phyloP scores from a whole-genome alignment of 2,888 invertebrate species.

The Nemotelus pantherinus region DNA sequence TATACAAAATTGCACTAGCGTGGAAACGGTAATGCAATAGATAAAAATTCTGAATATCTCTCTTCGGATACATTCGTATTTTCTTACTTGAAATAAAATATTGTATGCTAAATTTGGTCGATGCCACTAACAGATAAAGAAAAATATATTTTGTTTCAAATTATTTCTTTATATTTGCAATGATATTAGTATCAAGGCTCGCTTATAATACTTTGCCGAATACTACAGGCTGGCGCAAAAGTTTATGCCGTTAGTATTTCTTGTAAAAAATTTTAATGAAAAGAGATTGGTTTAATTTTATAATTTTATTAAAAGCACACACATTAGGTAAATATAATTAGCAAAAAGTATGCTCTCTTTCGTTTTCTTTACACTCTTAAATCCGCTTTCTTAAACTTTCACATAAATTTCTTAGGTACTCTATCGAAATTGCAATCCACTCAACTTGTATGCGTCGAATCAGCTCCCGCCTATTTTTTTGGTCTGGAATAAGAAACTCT shows the following conservation, averaged over 20 bases:
- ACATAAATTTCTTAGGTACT: constrained; percentile 9
- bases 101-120: no score
- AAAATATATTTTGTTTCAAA: no score
- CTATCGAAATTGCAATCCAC: constrained; percentile 4
- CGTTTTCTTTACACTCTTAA: constrained; percentile 10
- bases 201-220: no score
- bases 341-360: neutral
- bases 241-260: constrained; percentile 6
- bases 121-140: no score
- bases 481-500: constrained; percentile 10
- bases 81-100: no score
- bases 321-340: constrained; percentile 15
- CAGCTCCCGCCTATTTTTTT: constrained; percentile 13
- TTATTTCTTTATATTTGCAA: no score
- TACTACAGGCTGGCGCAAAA: constrained; percentile 1
- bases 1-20: no score
- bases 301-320: constrained; percentile 11
- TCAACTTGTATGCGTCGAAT: constrained; percentile 11
- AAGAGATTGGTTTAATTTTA: constrained; percentile 3
- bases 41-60: no score
- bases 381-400: constrained; percentile 6
- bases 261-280: constrained; percentile 17
- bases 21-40: no score
- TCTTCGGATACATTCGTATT: no score
- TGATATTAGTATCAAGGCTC: no score